A percentile compares a stretch with the other conserved stretches of the same genome.
Evolutionary conservation across 2,888 invertebrate species (phyloP).

Genomic region (Drosophila algonquin): DNA sequence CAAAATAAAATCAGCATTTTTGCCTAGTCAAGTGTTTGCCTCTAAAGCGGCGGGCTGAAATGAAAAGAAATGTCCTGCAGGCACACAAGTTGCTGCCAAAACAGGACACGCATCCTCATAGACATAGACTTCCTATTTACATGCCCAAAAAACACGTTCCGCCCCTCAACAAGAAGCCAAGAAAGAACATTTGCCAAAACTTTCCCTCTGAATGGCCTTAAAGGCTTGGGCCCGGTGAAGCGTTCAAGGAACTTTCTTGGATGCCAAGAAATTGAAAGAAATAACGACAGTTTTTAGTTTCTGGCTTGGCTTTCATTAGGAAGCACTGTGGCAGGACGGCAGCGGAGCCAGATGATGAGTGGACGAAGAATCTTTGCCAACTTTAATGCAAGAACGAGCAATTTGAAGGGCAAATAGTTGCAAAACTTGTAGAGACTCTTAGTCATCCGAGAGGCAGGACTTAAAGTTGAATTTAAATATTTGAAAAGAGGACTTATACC

Average conservation of each 20-base stretch:
- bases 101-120: constrained; percentile 36
- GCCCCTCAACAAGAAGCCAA: constrained; percentile 1
- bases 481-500: too few relatives aligned
- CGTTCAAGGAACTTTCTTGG: constrained; percentile 12
- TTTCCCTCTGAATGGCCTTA: constrained; percentile 32
- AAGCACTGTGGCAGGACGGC: background rate
- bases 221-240: constrained; percentile 27
- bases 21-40: constrained; percentile 48
- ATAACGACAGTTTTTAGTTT: constrained; percentile 42
- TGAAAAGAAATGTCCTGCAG: constrained; percentile 42
- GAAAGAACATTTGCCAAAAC: constrained; percentile 22
- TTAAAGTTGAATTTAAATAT: background rate
- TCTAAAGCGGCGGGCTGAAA: constrained; percentile 21
- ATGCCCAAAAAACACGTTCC: constrained; percentile 40
- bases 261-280: constrained; percentile 22
- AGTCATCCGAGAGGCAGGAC: background rate
- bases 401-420: constrained; percentile 4
- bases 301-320: constrained; percentile 23
- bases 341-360: background rate
- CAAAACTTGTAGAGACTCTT: background rate
- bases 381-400: constrained; percentile 7
- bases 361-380: background rate
- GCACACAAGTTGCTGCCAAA: constrained; percentile 38
- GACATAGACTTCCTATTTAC: constrained; percentile 26
- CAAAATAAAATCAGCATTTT: constrained; percentile 78